These are phyloP conservation scores for Ichneumon xanthorius DNA, from an alignment of 2,888 invertebrate genomes.

Conservation along the genomic window DNA sequence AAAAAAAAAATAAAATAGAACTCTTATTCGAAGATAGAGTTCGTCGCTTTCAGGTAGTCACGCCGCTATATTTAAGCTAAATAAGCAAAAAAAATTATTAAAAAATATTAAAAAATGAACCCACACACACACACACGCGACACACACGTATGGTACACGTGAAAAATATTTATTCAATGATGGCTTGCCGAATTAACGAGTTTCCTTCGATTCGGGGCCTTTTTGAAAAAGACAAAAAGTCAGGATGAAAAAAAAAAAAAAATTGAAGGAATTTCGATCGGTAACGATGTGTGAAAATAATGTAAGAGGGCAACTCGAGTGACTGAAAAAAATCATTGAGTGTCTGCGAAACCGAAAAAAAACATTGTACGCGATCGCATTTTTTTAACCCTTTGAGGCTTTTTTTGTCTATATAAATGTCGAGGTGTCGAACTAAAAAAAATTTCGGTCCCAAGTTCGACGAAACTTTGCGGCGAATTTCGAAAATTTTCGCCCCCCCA, in stretches of 20 bases:
- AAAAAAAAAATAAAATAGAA: slow-evolving; percentile 40
- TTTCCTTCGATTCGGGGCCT: slow-evolving; percentile 53
- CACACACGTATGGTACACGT: slow-evolving; percentile 67
- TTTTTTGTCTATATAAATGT: not conserved
- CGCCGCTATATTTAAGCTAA: slow-evolving; percentile 63
- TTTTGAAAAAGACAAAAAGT: slow-evolving; percentile 10
- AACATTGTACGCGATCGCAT: slow-evolving; percentile 53
- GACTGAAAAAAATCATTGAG: slow-evolving; percentile 59
- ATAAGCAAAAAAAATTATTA: slow-evolving; percentile 18
- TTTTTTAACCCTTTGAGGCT: slow-evolving; percentile 5
- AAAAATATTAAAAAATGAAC: slow-evolving; percentile 38
- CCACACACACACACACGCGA: slow-evolving; percentile 65
- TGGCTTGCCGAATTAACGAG: slow-evolving; percentile 71
- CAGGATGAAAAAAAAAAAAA: slow-evolving; percentile 24
- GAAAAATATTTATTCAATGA: slow-evolving; percentile 74
- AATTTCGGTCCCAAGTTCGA: not conserved
- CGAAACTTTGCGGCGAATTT: not conserved
- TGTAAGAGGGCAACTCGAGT: slow-evolving; percentile 62
- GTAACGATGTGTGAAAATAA: slow-evolving; percentile 58
- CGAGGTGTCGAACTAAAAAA: not conserved
- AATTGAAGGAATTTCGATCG: slow-evolving; percentile 54
- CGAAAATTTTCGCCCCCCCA: not conserved
- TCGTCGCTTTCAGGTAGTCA: slow-evolving; percentile 73
- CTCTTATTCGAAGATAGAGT: slow-evolving; percentile 54
- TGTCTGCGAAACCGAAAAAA: slow-evolving; percentile 39